Conservation (phyloP, 1,140 invertebrate genomes). For the Diachasma alloeum region DNA sequence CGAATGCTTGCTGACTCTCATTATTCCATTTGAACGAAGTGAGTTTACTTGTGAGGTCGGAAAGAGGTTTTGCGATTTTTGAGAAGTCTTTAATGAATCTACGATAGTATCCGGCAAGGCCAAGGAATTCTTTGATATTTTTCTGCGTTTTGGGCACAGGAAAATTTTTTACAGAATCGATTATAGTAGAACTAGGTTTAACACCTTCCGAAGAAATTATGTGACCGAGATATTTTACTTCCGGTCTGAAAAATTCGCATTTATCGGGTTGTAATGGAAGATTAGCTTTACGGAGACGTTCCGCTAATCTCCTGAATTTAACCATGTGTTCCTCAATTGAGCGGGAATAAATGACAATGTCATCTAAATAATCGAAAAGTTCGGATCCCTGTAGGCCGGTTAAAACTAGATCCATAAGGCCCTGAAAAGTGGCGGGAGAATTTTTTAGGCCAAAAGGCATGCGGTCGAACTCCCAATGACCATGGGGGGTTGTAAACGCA, state of each 20-base stretch:
- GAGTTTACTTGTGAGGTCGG: constrained; percentile 53
- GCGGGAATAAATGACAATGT: constrained; percentile 40
- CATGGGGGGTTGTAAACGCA: constrained; percentile 50
- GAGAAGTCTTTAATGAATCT: no score
- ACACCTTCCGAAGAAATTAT: constrained; percentile 58
- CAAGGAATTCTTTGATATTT: constrained; percentile 59
- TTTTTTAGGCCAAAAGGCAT: no score
- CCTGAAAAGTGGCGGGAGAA: no score
- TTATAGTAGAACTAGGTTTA: constrained; percentile 56
- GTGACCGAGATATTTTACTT: no score
- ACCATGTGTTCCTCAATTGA: constrained; percentile 37
- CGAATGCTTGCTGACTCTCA: constrained; percentile 44
- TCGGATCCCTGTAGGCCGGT: constrained; percentile 26
- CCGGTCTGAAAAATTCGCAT: no score
- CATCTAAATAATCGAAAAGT: constrained; percentile 47
- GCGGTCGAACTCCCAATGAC: no score
- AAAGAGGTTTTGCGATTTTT: no score
- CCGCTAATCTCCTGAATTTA: no score
- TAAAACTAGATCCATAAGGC: no score
- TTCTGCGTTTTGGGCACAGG: constrained; percentile 52
- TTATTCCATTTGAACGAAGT: constrained; percentile 41
- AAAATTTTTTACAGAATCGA: constrained; percentile 52
- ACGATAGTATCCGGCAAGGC: constrained; percentile 61
- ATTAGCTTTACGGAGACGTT: no score
- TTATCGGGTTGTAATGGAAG: no score